Percentiles rank a stretch among this genome's conserved stretches.
Evolutionary conservation across 2,113 vertebrate genomes (phyloP).

Genomic region (Hemichromis elongatus): DNA sequence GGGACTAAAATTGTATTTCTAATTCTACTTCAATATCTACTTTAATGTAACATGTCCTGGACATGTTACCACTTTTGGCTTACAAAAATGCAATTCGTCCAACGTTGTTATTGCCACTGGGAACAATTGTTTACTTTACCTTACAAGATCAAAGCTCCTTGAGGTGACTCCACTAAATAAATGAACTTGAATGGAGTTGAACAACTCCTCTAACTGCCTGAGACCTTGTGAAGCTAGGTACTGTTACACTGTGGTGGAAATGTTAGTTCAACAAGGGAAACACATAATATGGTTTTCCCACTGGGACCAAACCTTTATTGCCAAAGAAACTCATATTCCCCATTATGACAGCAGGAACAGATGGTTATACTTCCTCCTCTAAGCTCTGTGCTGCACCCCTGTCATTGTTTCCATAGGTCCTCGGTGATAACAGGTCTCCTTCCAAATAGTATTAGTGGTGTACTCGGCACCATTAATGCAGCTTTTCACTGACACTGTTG

Average conservation of each 20-base stretch:
- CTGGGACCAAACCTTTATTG: neutral
- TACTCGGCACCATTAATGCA: neutral
- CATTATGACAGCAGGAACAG: neutral
- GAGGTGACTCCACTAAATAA: neutral
- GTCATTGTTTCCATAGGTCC: neutral
- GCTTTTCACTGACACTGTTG: neutral
- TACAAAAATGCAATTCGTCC: neutral
- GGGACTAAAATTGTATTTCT: neutral
- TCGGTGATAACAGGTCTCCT: neutral
- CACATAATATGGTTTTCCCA: neutral
- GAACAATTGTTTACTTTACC: neutral
- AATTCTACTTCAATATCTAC: neutral
- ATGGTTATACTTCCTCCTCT: neutral
- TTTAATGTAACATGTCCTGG: neutral
- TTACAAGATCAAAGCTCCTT: neutral
- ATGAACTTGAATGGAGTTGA: accelerated
- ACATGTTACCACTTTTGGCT: neutral
- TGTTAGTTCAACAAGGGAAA: neutral
- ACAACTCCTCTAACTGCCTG: neutral
- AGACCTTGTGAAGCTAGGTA: neutral
- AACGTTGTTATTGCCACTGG: neutral
- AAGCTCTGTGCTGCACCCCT: neutral
- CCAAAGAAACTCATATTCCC: neutral
- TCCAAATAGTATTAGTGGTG: accelerated
- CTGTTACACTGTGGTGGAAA: neutral